Conservation (phyloP, 30 jellyfish, hydroid and myxozoan genomes). For the Nemopilema nomurai region DNA sequence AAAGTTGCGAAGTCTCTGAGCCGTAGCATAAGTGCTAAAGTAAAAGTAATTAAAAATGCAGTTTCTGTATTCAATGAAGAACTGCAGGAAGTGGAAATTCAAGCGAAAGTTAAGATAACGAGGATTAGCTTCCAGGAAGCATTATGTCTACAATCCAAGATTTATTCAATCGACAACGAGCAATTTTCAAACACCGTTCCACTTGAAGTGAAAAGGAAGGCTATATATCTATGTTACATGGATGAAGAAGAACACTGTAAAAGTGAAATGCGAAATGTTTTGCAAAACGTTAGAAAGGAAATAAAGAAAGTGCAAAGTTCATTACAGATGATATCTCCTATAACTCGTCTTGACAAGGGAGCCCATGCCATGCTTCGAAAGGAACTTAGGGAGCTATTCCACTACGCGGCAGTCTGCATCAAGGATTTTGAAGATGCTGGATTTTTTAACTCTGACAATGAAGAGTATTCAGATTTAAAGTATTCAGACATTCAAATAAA, state of each 20-base stretch:
- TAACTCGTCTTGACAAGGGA: slow-evolving; percentile 16
- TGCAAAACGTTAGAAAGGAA: slow-evolving; percentile 14
- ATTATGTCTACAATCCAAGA: slow-evolving; percentile 8
- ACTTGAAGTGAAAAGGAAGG: slow-evolving; percentile 11
- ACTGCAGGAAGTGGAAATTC: slow-evolving; percentile 12
- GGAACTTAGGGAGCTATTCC: slow-evolving; percentile 16
- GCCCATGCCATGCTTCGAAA: slow-evolving; percentile 18
- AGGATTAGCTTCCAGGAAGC: slow-evolving; percentile 14
- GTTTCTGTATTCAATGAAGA: slow-evolving; percentile 19
- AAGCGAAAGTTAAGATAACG: slow-evolving; percentile 13
- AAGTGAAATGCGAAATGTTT: slow-evolving; percentile 16
- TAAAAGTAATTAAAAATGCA: slow-evolving; percentile 7
- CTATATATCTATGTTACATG: slow-evolving; percentile 12
- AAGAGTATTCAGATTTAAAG: slow-evolving; percentile 11
- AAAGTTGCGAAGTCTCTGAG: slow-evolving; percentile 18
- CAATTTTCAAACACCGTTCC: slow-evolving; percentile 17
- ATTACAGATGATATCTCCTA: slow-evolving; percentile 15
- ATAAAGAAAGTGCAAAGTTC: slow-evolving; percentile 11
- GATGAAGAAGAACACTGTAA: slow-evolving; percentile 11
- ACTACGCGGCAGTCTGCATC: slow-evolving; percentile 22
- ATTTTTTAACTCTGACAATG: slow-evolving; percentile 6
- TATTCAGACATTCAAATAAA: slow-evolving; percentile 8
- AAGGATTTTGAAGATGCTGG: slow-evolving; percentile 22
- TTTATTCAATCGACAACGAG: slow-evolving; percentile 21
- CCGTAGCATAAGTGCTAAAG: slow-evolving; percentile 19